Evolutionary conservation across 1,140 invertebrate species (phyloP), one percentile per base, ranked within the genome.

Genomic region (Scaptomyza hsui): DNA sequence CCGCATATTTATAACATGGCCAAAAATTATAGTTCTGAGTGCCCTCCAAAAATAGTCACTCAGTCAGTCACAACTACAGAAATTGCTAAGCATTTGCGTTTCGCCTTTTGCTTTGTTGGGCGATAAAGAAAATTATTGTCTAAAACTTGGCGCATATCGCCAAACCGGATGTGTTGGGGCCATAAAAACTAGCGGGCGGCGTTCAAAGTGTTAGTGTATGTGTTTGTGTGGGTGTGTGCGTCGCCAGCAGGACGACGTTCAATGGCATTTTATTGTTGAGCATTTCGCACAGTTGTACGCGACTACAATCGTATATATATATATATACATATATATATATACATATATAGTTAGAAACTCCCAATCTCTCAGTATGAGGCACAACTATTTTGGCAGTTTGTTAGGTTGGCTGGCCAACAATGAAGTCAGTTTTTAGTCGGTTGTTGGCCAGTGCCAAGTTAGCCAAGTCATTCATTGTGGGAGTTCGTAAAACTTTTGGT

Each of bases 331-430:
- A 29, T 29, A 29, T 45, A 44, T 12, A 56, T 26, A 26, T 26
- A 4, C 5, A 29, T 29, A 6, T 9, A 29, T 29, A 29, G n/a
- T n/a, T 59, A 42, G 42, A 49, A 48, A 42, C 24, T 21, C 13
- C 64, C 59, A 21, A 26, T 2, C 13, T 24, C 26, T n/a, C 42
- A 21, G 41, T 7, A 4, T 12, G 15, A 1, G 35, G 24, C 21
- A 29, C 37, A 83, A 85, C 82, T 85, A 86, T 85, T 85, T 85
- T 85, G 80, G 80, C 78, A 81, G 74, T 81, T 81, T 74, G 59
- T 72, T 81, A 68, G 57, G 56, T 83, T 83, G 69, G 37, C 59
- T 77, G 64, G 73, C 77, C 81, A 75, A 80, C 73, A 86, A 86
- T 80, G 81, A 85, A 85, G 81, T 79, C 79, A 75, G 72, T 79